phyloP scores from a whole-genome alignment of 2,797 vertebrate genomes.

The Tolypeutes matacus region DNA sequence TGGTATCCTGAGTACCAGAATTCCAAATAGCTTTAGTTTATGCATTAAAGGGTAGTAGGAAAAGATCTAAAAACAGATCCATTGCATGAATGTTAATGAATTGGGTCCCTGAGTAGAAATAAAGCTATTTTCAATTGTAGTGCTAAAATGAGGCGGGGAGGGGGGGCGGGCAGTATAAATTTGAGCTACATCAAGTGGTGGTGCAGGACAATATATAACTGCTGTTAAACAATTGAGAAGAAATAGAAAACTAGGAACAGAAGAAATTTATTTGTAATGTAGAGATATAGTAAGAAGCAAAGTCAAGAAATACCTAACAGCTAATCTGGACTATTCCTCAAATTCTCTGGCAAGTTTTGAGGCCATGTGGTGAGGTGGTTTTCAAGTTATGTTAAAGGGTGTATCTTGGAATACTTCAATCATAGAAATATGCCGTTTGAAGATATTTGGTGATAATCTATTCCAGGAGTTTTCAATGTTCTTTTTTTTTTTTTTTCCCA shows the following conservation, averaged over 20 bases:
- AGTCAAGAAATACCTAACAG: background rate
- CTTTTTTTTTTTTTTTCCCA: background rate
- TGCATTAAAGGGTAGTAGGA: background rate
- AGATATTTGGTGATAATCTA: background rate
- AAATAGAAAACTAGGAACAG: background rate
- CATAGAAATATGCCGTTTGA: background rate
- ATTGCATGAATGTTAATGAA: conserved; percentile 39
- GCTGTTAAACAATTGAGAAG: conserved; percentile 32
- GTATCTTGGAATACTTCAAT: background rate
- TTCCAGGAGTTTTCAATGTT: background rate
- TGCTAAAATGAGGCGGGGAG: conserved; percentile 9
- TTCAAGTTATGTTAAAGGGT: background rate
- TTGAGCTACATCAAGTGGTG: background rate
- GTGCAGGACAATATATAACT: background rate
- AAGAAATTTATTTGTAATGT: conserved; percentile 18
- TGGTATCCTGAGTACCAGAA: background rate
- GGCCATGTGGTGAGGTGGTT: background rate
- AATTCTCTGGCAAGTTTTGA: background rate
- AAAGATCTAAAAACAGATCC: conserved; percentile 7
- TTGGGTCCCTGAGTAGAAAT: conserved; percentile 48
- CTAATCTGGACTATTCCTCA: background rate
- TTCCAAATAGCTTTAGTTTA: background rate
- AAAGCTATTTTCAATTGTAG: conserved; percentile 5
- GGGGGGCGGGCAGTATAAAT: too few relatives aligned
- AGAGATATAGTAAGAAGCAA: background rate